These are phyloP conservation scores for Hybos culiciformis DNA, from an alignment of 2,888 invertebrate species.

Conservation along the genomic window DNA sequence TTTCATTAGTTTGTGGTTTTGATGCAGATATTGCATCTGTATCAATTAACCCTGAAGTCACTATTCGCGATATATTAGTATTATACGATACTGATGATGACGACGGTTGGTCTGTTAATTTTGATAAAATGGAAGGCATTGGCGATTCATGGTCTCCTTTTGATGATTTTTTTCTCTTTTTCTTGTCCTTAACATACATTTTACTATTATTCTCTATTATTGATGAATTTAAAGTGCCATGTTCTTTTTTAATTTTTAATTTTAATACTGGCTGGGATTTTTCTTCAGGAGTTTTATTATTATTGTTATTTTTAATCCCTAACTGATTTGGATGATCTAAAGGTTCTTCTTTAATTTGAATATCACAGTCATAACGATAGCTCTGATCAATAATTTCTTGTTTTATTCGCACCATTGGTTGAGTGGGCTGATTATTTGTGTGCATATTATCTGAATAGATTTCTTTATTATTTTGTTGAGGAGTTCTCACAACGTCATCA, in stretches of 20 bases:
- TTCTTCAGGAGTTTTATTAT: slow-evolving; percentile 21
- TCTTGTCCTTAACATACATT: slow-evolving; percentile 14
- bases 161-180: slow-evolving; percentile 5
- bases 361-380: slow-evolving; percentile 12
- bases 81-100: slow-evolving; percentile 2
- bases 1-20: slow-evolving; percentile 6
- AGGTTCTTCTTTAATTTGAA: too few species aligned
- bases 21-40: not conserved
- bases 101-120: slow-evolving; percentile 6
- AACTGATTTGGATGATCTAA: too few species aligned
- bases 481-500: slow-evolving; percentile 15
- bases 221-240: slow-evolving; percentile 32
- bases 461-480: slow-evolving; percentile 12
- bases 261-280: slow-evolving; percentile 17
- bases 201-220: slow-evolving; percentile 26
- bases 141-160: slow-evolving; percentile 1
- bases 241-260: slow-evolving; percentile 33
- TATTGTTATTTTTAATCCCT: too few species aligned
- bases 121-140: slow-evolving; percentile 11
- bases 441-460: slow-evolving; percentile 13
- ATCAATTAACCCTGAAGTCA: not conserved
- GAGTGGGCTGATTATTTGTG: slow-evolving; percentile 4
- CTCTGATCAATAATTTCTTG: slow-evolving; percentile 16
- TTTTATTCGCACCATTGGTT: slow-evolving; percentile 12
- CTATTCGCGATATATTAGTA: not conserved